phyloP scores from a whole-genome alignment of 2,113 vertebrate species.

The Oreotrochilus melanogaster region DNA sequence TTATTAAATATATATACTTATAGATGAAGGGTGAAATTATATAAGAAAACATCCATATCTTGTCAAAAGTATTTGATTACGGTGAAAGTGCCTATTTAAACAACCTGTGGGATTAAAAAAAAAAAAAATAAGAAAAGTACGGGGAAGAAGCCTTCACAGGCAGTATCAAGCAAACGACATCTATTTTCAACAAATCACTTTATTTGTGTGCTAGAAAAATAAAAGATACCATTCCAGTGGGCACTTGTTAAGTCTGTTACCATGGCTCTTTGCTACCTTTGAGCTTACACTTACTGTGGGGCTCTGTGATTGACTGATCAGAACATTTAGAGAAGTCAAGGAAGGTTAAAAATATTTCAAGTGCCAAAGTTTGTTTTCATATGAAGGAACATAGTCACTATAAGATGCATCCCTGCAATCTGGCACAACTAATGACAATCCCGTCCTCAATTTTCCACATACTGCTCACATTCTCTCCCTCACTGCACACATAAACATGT shows the following conservation, averaged over 20 bases:
- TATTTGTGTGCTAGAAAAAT: not conserved
- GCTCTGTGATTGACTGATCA: not conserved
- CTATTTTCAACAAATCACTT: not conserved
- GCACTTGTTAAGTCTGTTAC: not conserved
- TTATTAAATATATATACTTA: not conserved
- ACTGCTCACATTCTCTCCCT: not conserved
- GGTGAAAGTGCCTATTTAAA: not conserved
- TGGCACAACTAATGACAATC: not conserved
- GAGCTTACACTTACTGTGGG: not conserved
- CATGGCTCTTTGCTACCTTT: not conserved
- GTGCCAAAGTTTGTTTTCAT: not conserved
- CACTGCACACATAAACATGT: accelerated
- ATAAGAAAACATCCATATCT: not conserved
- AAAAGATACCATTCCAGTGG: not conserved
- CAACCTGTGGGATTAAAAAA: accelerated
- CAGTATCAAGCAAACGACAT: not conserved
- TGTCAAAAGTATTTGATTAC: not conserved
- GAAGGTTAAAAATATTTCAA: not conserved
- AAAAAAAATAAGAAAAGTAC: not conserved
- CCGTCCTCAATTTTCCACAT: not conserved
- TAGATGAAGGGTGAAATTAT: not conserved
- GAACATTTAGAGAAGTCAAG: not conserved
- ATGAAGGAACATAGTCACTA: not conserved
- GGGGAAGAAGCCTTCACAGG: not conserved
- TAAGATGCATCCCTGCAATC: not conserved